phyloP scores from a whole-genome alignment of 2,888 invertebrate species.

The Dynastes maya region DNA sequence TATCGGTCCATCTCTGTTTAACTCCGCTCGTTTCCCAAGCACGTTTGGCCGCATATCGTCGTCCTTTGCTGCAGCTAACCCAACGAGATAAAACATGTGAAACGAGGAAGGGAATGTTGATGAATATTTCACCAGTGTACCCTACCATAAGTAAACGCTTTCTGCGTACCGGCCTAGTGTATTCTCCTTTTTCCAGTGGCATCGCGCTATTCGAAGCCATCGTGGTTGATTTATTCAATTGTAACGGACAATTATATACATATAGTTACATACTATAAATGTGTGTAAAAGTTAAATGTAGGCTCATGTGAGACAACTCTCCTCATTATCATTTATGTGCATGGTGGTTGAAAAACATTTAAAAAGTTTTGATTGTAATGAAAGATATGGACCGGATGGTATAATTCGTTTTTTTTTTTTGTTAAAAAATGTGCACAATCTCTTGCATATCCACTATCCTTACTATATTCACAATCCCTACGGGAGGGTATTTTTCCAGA shows the following conservation, averaged over 20 bases:
- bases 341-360: too few relatives aligned
- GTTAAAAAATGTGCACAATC: too few relatives aligned
- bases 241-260: neutral
- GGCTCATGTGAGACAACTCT: too few relatives aligned
- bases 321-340: too few relatives aligned
- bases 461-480: too few relatives aligned
- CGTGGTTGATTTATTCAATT: neutral
- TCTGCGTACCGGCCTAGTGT: conserved; percentile 26
- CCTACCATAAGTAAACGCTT: conserved; percentile 34
- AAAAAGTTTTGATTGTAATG: too few relatives aligned
- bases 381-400: too few relatives aligned
- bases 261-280: too few relatives aligned
- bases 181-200: conserved; percentile 3
- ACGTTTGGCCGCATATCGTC: conserved; percentile 39
- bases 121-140: conserved; percentile 44
- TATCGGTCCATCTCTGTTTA: conserved; percentile 39
- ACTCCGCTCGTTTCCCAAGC: conserved; percentile 32
- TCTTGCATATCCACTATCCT: too few relatives aligned
- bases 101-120: conserved; percentile 47
- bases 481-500: too few relatives aligned
- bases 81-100: conserved; percentile 51
- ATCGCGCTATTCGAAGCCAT: neutral
- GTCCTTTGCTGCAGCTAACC: conserved; percentile 31
- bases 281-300: too few relatives aligned
- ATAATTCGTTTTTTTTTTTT: too few relatives aligned